A percentile compares a stretch with the other conserved stretches of the same genome.
Conservation (phyloP, 2,888 invertebrate genomes). For the Acanthosoma haemorrhoidale region DNA sequence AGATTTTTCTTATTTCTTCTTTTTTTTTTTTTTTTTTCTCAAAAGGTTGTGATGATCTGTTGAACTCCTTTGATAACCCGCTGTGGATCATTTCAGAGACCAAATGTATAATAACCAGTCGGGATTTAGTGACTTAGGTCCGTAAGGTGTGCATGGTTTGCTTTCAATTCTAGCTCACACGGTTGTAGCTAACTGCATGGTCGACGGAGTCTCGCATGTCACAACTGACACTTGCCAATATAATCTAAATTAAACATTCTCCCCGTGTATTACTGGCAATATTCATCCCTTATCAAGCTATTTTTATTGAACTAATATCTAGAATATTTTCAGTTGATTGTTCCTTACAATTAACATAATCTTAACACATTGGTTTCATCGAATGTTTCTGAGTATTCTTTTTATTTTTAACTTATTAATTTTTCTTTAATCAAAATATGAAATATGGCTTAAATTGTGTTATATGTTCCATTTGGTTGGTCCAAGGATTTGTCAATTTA, state of each 20-base stretch:
- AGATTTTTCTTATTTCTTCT: neutral
- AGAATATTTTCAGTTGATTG: neutral
- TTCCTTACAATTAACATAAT: neutral
- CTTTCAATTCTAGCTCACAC: neutral
- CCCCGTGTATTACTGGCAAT: too few species aligned
- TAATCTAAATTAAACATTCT: too few species aligned
- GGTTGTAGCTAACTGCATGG: neutral
- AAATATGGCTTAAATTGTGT: constrained; percentile 11
- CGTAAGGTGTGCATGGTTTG: constrained; percentile 23
- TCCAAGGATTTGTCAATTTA: constrained; percentile 10
- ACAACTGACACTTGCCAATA: neutral
- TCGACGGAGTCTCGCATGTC: neutral
- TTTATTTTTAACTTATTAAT: too few species aligned
- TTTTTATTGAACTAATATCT: neutral
- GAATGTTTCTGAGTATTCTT: too few species aligned
- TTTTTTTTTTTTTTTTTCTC: neutral
- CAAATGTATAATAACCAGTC: constrained; percentile 24
- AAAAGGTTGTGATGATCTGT: constrained; percentile 7
- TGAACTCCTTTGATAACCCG: constrained; percentile 1
- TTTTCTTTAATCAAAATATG: too few species aligned
- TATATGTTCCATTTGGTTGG: neutral
- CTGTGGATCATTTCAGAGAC: neutral
- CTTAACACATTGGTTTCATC: neutral
- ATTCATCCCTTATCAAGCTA: neutral
- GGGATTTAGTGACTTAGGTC: constrained; percentile 20